Conservation (phyloP, 2,113 vertebrate genomes). For the Empidonax traillii region DNA sequence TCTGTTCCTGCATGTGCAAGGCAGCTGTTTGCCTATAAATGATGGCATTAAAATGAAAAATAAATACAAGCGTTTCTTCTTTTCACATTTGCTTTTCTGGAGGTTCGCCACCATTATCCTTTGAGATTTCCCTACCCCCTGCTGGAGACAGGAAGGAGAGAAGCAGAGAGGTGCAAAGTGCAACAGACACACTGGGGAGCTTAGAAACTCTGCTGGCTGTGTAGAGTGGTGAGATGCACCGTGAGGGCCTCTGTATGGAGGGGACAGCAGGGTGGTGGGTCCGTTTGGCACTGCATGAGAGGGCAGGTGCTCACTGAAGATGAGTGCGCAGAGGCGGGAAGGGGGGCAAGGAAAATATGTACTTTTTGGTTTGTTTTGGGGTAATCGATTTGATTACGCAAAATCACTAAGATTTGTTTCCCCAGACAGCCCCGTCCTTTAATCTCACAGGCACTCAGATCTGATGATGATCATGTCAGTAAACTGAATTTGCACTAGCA, state of each 20-base stretch:
- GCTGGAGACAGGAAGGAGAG: not conserved
- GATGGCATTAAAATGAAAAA: not conserved
- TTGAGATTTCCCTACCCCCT: conserved; percentile 2
- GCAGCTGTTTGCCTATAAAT: not conserved
- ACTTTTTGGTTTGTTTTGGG: not conserved
- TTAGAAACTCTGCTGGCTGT: not conserved
- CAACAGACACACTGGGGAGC: not conserved
- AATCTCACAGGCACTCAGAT: not conserved
- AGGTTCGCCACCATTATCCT: not conserved
- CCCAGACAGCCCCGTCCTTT: not conserved
- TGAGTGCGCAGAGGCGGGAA: not conserved
- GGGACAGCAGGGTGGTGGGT: not conserved
- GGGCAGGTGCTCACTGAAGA: not conserved
- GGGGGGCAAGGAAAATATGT: not conserved
- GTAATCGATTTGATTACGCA: not conserved
- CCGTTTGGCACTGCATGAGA: not conserved
- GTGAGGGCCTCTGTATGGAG: not conserved
- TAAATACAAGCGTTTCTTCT: not conserved
- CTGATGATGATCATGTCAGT: not conserved
- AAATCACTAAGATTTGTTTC: not conserved
- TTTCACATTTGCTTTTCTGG: not conserved
- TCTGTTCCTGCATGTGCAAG: not conserved
- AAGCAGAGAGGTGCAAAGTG: not conserved
- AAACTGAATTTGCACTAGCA: not conserved
- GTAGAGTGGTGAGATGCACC: not conserved